Base-by-base conservation (phyloP, 2,797 vertebrate genomes). In the Enteromius fasciolatus region DNA sequence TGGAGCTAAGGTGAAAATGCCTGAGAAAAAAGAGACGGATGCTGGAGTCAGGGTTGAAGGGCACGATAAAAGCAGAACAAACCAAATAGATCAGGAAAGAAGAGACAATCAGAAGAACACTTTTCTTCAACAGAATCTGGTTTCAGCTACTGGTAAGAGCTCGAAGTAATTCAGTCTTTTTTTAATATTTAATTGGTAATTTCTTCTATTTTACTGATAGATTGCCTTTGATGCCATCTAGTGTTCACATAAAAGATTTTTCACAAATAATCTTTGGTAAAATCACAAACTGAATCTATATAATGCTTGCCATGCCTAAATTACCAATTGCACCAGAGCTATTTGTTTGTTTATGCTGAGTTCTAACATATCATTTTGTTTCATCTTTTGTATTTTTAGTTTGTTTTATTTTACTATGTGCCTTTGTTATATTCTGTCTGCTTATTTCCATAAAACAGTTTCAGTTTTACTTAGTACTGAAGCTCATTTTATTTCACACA, bases 111-210 rank as follows among this genome's bases (percentile, higher is more conserved):
- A 68, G 44, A 70, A 14, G 41, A 10, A 28, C 3, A 5, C 4
- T 23, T 9, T 20, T 28, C 18, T 36, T n/a, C 78, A 68, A 23
- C n/a, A 39, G 20, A 23, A 23, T 68, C 66, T 67, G 66, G 4
- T 52, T 17, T 41, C 48, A 57, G 31, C 41, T 63, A 5, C 78
- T 77, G 82, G 86, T 87, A 39, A 61, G 70, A 41, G 52, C 11
- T 48, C 20, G 61, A 6, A 57, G 10, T 17, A 63, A 66, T 41
- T 28, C 17, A 12, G 59, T 14, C 31, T 31, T 25, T 41, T 41
- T 41, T 41, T 41, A 10, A 75, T 57, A 4, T 23, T 18, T 36
- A 14, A n/a, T 54, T 36, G 28, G 3, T n/a, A 3, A n/a, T n/a
- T 36, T 74, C 28, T 18, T 12, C 20, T 39, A 8, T 14, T 54